These are phyloP conservation scores for Dryobates pubescens DNA, from an alignment of 2,797 vertebrate genomes.

Conservation along the genomic window DNA sequence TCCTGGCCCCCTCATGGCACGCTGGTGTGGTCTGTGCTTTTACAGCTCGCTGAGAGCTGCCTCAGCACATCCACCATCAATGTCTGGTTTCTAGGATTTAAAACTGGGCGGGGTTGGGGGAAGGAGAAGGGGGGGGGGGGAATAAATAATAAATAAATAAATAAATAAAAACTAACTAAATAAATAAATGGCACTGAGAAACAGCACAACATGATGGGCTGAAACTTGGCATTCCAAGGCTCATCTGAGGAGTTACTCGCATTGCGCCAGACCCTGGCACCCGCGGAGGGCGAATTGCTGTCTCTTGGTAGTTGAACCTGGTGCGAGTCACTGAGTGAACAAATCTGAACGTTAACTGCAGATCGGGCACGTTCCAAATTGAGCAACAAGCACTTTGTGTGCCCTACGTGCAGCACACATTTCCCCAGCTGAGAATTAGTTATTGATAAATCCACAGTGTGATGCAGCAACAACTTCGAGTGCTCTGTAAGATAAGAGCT, in stretches of 20 bases:
- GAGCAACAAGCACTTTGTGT: background rate
- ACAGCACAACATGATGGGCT: background rate
- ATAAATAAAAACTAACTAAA: no score
- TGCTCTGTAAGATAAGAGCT: slow-evolving; percentile 38
- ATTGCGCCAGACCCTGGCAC: background rate
- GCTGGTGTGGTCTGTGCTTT: background rate
- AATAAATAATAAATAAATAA: no score
- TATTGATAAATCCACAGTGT: slow-evolving; percentile 46
- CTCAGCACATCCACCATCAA: slow-evolving; percentile 24
- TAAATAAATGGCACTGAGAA: background rate
- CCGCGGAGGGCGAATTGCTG: background rate
- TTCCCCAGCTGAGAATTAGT: slow-evolving; percentile 1
- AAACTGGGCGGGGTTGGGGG: background rate
- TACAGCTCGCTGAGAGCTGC: background rate
- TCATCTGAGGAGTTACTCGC: background rate
- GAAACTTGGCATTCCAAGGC: background rate
- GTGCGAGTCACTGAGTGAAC: background rate
- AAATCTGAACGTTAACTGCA: background rate
- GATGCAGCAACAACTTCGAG: slow-evolving; percentile 42
- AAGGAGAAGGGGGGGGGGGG: no score
- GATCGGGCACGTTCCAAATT: slow-evolving; percentile 2
- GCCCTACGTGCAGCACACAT: background rate
- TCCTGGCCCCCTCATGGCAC: slow-evolving; percentile 24
- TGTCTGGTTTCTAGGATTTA: background rate
- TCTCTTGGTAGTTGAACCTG: background rate